phyloP scores from a whole-genome alignment of 1,140 invertebrate species.

The Lamellibrachia luymesi region DNA sequence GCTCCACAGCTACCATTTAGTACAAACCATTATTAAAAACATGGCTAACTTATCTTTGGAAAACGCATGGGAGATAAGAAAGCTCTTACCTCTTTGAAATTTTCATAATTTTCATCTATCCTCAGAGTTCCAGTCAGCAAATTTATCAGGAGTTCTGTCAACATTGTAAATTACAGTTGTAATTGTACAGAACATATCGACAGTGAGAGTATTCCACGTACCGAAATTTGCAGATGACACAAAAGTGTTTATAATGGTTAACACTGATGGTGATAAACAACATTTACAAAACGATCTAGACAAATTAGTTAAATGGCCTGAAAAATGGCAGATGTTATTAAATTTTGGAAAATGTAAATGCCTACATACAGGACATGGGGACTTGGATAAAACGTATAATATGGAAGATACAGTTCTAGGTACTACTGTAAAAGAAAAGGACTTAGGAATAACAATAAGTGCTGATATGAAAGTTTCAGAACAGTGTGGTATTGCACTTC shows the following conservation, averaged over 20 bases:
- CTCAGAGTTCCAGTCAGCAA: neutral
- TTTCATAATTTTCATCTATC: neutral
- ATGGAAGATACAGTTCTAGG: no score
- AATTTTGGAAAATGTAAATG: no score
- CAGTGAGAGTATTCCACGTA: neutral
- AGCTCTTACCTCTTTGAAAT: neutral
- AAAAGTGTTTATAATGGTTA: neutral
- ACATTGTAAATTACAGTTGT: neutral
- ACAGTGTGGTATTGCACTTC: no score
- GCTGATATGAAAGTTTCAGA: no score
- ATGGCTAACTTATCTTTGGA: neutral
- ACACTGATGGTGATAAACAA: neutral
- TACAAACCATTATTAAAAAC: neutral
- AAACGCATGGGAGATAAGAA: neutral
- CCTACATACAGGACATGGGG: no score
- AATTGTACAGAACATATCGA: neutral
- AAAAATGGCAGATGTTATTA: no score
- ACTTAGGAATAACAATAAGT: no score
- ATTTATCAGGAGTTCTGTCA: neutral
- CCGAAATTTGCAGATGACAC: neutral
- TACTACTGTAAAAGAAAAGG: no score
- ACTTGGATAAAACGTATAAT: no score
- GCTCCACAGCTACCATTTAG: no score
- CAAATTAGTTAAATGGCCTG: neutral
- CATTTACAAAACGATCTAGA: neutral